Base-by-base conservation (phyloP, 2,888 invertebrate species). In the Pedicia rivosa region DNA sequence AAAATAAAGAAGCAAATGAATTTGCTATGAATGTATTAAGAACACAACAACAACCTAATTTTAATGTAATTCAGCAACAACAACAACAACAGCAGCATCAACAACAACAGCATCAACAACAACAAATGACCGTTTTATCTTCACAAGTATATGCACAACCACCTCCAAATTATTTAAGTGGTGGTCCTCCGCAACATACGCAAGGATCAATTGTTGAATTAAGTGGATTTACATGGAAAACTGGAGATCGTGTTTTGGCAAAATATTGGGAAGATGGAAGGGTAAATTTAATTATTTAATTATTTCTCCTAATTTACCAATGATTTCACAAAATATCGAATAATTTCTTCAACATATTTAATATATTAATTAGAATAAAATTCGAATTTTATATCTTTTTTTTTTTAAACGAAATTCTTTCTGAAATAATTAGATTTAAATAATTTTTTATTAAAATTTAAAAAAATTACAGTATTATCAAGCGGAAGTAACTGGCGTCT, bases 211-310 rank as follows among this genome's bases (percentile, higher is more conserved):
- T 36, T 38, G 26, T 27, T 32, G 19, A 27, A 32, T 37, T 28
- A 35, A 25, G 8, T 33, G 16, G 16, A 32, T 34, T 26, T 5
- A 27, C 25, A 62, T 46, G 66, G 68, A 66, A 75, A 52, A 63
- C 74, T 35, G 87, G 86, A 9, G 87, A 88, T 54, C 71, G 77
- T 41, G 87, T 87, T 53, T 67, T 87, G 60, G 90, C 90, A 6
- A 82, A 86, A 51, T 91, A 91, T 61, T 90, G 90, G 90, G 88
- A 90, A 57, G 90, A 90, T 62, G 78, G 81, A 51, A 76, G 76
- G 64, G 87, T 83, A 55, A 66, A 67, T 52, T 40, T 34, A 31
- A 12, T 40, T 38, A 38, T 37, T 20, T 26, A 37, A 17, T 35
- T 20, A 7, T 33, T n/a, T 39, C 37, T 24, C 29, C 24, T 30